Percentiles rank a stretch among this genome's conserved stretches.
Evolutionary conservation across 2,888 invertebrate genomes (phyloP).

Genomic region (Junonia oenone): DNA sequence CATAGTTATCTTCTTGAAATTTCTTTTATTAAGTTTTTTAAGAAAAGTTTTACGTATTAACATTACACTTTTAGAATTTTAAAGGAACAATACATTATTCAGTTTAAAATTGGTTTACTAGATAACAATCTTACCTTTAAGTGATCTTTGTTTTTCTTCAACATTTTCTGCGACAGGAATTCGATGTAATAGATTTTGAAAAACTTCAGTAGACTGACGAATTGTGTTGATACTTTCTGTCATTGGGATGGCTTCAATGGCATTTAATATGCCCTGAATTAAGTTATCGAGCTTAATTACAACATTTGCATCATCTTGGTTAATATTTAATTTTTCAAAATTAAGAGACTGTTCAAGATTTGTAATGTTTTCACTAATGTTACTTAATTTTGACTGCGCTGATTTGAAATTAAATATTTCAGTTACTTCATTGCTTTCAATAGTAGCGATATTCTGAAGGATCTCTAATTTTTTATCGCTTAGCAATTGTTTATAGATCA

Average conservation of each 20-base stretch:
- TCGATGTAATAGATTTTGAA: conserved; percentile 47
- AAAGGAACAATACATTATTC: too few species aligned
- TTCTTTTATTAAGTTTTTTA: too few species aligned
- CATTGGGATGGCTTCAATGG: conserved; percentile 44
- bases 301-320: conserved; percentile 46
- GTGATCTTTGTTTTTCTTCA: conserved; percentile 32
- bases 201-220: conserved; percentile 46
- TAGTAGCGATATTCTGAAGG: neutral
- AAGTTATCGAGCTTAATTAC: conserved; percentile 55
- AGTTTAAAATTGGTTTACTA: conserved; percentile 1
- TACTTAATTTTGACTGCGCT: conserved; percentile 36
- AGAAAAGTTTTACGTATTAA: too few species aligned
- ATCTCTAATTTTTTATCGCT: neutral
- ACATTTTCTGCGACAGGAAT: conserved; percentile 40
- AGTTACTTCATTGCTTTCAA: neutral
- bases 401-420: neutral
- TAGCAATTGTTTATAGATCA: neutral
- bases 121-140: conserved; percentile 46
- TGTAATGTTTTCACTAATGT: conserved; percentile 54
- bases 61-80: too few species aligned
- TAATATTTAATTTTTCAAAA: conserved; percentile 37
- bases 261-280: conserved; percentile 52
- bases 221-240: conserved; percentile 42
- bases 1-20: too few species aligned
- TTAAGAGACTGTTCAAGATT: conserved; percentile 55